Percentiles rank a stretch among this genome's conserved stretches.
Evolutionary conservation across 2,113 vertebrate species (phyloP).

Genomic region (Cyphomyrus plagiostoma): DNA sequence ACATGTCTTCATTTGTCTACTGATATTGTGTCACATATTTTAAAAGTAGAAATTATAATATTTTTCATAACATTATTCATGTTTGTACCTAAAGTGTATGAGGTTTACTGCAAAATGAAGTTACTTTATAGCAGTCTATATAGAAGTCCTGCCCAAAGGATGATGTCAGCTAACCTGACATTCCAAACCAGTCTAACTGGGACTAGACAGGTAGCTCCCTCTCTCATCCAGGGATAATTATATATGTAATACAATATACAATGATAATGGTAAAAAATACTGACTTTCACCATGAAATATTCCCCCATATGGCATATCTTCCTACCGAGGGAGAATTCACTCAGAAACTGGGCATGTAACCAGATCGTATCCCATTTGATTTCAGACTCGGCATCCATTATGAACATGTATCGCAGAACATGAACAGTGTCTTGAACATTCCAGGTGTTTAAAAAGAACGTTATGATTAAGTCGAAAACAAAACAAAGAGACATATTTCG

Average conservation of each 20-base stretch:
- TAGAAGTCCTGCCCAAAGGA: neutral
- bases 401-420: neutral
- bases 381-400: neutral
- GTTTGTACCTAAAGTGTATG: neutral
- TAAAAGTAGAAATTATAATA: neutral
- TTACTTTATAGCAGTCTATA: neutral
- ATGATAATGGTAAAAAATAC: neutral
- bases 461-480: neutral
- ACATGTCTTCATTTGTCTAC: neutral
- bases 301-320: neutral
- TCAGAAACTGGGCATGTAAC: neutral
- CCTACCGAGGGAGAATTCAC: neutral
- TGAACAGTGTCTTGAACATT: neutral
- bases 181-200: neutral
- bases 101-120: neutral
- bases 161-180: neutral
- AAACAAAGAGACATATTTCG: neutral
- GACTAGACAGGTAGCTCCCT: neutral
- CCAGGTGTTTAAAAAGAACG: neutral
- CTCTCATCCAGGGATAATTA: neutral
- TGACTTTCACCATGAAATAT: neutral
- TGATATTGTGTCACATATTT: neutral
- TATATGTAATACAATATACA: neutral
- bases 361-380: neutral
- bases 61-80: neutral